These are phyloP conservation scores for Watsonalla binaria DNA, from an alignment of 2,888 invertebrate species.

Conservation along the genomic window DNA sequence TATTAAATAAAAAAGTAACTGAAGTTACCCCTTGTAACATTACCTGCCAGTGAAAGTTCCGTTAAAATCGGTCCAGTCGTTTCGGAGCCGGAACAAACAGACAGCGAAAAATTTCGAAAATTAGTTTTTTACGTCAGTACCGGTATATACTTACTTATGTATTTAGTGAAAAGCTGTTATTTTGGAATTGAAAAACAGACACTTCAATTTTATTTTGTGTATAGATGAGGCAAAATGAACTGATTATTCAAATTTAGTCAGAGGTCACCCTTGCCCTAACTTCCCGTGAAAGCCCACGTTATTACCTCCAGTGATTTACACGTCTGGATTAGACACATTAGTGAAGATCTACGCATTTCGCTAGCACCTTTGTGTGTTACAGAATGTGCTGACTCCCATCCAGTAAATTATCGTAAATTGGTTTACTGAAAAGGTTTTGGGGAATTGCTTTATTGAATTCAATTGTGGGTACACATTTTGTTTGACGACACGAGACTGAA, in stretches of 20 bases:
- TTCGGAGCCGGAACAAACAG: no score
- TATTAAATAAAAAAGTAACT: no score
- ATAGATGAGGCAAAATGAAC: slow-evolving; percentile 10
- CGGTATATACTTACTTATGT: no score
- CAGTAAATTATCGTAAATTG: background rate
- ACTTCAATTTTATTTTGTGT: no score
- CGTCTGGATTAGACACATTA: slow-evolving; percentile 20
- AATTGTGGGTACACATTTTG: background rate
- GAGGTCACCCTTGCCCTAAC: slow-evolving; percentile 24
- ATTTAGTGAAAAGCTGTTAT: no score
- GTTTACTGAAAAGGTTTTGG: background rate
- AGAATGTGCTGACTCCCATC: background rate
- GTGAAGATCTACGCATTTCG: slow-evolving; percentile 16
- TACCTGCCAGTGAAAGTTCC: no score
- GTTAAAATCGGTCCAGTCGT: no score
- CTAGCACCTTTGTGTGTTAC: background rate
- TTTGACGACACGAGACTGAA: no score
- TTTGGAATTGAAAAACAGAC: no score
- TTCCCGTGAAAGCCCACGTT: slow-evolving; percentile 26
- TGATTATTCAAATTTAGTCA: slow-evolving; percentile 35
- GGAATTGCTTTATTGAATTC: background rate
- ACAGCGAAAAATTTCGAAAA: no score
- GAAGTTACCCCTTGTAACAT: no score
- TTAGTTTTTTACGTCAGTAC: no score
- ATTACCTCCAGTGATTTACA: slow-evolving; percentile 23